phyloP scores from a whole-genome alignment of 2,888 invertebrate species.

The Tolmerus cingulatus region DNA sequence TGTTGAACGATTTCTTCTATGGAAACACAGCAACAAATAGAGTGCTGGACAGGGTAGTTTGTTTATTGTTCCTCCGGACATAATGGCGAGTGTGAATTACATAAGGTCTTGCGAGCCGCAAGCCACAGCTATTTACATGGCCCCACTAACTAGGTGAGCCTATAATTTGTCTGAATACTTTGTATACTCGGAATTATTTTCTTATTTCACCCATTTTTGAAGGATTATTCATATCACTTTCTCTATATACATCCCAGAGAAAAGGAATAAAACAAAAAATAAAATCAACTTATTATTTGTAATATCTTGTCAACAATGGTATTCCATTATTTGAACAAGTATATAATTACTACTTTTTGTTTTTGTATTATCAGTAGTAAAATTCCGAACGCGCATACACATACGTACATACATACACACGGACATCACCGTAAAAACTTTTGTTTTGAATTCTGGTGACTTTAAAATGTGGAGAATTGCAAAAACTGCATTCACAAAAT shows the following conservation, averaged over 20 bases:
- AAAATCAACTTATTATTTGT: too few relatives aligned
- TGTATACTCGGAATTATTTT: not conserved
- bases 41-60: not conserved
- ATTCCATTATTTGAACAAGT: too few relatives aligned
- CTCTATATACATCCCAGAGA: not conserved
- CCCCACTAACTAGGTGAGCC: not conserved
- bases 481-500: too few relatives aligned
- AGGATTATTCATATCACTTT: not conserved
- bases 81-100: not conserved
- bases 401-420: too few relatives aligned
- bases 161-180: not conserved
- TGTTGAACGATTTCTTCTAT: not conserved
- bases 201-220: not conserved
- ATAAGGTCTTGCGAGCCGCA: not conserved
- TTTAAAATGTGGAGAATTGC: too few relatives aligned
- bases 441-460: too few relatives aligned
- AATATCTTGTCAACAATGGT: too few relatives aligned
- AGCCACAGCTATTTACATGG: not conserved
- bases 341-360: too few relatives aligned
- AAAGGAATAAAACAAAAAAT: not conserved
- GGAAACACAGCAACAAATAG: constrained; percentile 8
- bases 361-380: too few relatives aligned
- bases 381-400: too few relatives aligned
- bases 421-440: too few relatives aligned
- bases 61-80: constrained; percentile 25